A percentile compares a stretch with the other conserved stretches of the same genome.
Conservation (phyloP, 2,888 invertebrate genomes). For the Chesias legatella region DNA sequence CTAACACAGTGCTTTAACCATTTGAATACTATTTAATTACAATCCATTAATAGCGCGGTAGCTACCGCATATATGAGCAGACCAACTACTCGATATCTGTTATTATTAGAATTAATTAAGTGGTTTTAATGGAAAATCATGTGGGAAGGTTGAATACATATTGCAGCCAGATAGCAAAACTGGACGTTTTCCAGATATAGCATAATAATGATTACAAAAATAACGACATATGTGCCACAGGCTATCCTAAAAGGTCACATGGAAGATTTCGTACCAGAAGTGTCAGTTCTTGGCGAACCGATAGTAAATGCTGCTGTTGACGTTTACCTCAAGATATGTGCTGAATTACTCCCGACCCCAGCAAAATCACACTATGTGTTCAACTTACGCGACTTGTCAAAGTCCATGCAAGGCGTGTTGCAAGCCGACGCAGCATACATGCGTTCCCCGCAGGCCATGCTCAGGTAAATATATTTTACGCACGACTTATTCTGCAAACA, state of each 20-base stretch:
- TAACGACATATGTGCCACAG: slow-evolving; percentile 57
- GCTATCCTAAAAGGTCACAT: slow-evolving; percentile 88
- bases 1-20: too few species aligned
- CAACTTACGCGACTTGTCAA: slow-evolving; percentile 94
- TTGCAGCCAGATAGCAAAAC: too few species aligned
- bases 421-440: slow-evolving; percentile 88
- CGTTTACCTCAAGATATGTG: slow-evolving; percentile 88
- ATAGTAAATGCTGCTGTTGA: slow-evolving; percentile 92
- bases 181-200: too few species aligned
- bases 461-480: slow-evolving; percentile 67
- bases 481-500: background rate
- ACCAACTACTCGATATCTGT: too few species aligned
- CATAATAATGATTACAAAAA: too few species aligned
- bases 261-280: slow-evolving; percentile 86
- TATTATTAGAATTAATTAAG: too few species aligned
- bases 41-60: too few species aligned
- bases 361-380: slow-evolving; percentile 96
- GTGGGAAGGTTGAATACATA: too few species aligned
- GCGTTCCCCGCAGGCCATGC: slow-evolving; percentile 83
- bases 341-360: slow-evolving; percentile 93
- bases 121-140: too few species aligned
- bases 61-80: too few species aligned
- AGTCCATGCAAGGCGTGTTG: slow-evolving; percentile 93
- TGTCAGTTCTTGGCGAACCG: slow-evolving; percentile 83
- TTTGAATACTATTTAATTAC: too few species aligned